Evolutionary conservation across 2,797 vertebrate genomes (phyloP), one percentile per base, ranked within the genome.

Genomic region (Pangasius sanitwongsei): DNA sequence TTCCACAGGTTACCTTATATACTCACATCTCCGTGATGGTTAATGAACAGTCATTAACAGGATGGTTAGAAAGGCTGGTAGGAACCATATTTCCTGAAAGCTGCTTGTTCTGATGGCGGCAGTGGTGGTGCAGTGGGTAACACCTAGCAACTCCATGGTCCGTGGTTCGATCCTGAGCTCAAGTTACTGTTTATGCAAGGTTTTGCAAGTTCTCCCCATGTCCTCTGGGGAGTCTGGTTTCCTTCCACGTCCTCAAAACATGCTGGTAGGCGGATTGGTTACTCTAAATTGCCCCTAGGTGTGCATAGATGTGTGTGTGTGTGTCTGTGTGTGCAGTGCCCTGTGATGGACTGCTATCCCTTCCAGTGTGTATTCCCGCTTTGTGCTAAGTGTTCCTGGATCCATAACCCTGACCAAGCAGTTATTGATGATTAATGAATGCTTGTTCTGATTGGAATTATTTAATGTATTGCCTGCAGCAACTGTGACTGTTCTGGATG

Each of bases 161-260:
- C 9, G 9, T 44, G 63, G 65, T 70, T 69, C 48, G 2, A 55
- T 55, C n/a, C 48, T 53, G 50, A 70, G 83, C 31, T 70, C 83
- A 37, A 20, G 65, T 85, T 85, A 37, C 83, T 85, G 48, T 85
- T 85, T 85, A 70, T 70, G n/a, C n/a, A 85, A 85, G 83, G 63
- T 70, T 84, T 86, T 48, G 50, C 81, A 87, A 72, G 63, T 81
- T 7, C 48, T 85, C 65, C 41, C 65, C 13, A 6, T 70, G 31
- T 70, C 65, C 83, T 85, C 83, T 70, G 20, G 83, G 83, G 83
- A 67, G 41, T 53, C 63, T 85, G 61, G 83, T 85, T 85, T 70
- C 20, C 20, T 85, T 85, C 48, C 83, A 55, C 18, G 7, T 85
- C 65, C 31, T 85, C 59, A 85, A 23, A 53, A 69, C 83, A 34